These are phyloP conservation scores for Diploscapter pachys DNA, from an alignment of 1,140 invertebrate genomes.

Conservation along the genomic window DNA sequence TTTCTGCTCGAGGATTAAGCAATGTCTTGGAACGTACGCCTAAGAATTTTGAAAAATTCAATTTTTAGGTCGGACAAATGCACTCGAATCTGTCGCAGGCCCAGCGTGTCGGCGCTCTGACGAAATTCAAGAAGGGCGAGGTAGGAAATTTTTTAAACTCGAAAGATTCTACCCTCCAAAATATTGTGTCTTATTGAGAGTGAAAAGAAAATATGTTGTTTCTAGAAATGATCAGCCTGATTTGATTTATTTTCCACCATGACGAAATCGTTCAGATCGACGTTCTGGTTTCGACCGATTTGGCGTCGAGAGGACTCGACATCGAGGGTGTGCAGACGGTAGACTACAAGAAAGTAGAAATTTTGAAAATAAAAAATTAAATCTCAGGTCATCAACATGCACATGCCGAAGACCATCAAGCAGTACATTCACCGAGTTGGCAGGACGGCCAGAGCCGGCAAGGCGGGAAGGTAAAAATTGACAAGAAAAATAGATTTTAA, in stretches of 20 bases:
- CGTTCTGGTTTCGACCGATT: constrained; percentile 88
- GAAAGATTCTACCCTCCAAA: too few relatives aligned
- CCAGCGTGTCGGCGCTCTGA: constrained; percentile 57
- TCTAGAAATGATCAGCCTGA: too few relatives aligned
- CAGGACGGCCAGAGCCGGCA: constrained; percentile 59
- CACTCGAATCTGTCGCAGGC: constrained; percentile 92
- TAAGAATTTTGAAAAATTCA: background rate
- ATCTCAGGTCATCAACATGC: constrained; percentile 80
- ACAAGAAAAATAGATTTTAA: too few relatives aligned
- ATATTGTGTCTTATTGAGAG: too few relatives aligned
- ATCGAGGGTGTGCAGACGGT: constrained; percentile 91
- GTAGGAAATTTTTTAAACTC: constrained; percentile 7
- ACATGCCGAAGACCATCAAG: constrained; percentile 85
- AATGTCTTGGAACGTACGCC: too few relatives aligned
- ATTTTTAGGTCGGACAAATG: constrained; percentile 72
- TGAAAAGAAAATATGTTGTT: too few relatives aligned
- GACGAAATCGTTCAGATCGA: constrained; percentile 80
- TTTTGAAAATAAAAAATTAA: constrained; percentile 36
- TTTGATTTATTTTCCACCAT: constrained; percentile 58
- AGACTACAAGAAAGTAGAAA: constrained; percentile 45
- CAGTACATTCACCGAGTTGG: constrained; percentile 94
- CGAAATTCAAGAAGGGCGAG: constrained; percentile 49
- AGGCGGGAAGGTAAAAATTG: constrained; percentile 15
- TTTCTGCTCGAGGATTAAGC: too few relatives aligned
- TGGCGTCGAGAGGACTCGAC: constrained; percentile 91